Evolutionary conservation across 2,888 invertebrate genomes (phyloP), one percentile per base, ranked within the genome.

Genomic region (Diloba caeruleocephala): DNA sequence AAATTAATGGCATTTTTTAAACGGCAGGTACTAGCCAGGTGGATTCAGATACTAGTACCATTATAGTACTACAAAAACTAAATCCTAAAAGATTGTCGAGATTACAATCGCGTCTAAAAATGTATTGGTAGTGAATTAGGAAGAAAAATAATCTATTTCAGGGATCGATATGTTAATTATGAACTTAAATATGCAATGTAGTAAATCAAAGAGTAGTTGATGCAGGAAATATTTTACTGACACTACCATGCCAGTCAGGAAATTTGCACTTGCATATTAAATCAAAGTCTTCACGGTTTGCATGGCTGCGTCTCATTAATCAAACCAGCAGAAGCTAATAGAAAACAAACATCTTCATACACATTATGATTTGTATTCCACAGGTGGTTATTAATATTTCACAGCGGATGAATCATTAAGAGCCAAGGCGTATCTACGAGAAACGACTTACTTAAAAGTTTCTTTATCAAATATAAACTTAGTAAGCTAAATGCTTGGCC

Each of bases 401-500:
- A 53, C 23, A 31, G 43, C 12, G 14, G 42, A 49, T 57, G 57
- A 61, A 71, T 60, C 55, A 62, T 66, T 58, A 56, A 34, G 25
- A 52, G 59, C 56, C 48, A 48, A 67, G 58, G 62, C 51, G 57
- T 65, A 75, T 70, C 62, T 56, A 54, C 26, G 2, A 31, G 45
- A 52, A 63, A 63, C 39, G 49, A 29, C 14, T 33, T 56, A 82
- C 71, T 78, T 69, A 57, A 74, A 78, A 81, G 57, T 80, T 82
- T 71, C 73, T 79, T 81, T 82, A 85, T 77, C 78, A 77, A 76
- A 81, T 77, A 71, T 49, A 83, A 85, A 84, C 76, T 84, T 81
- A 46, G 68, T 54, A 65, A 60, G 71, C 71, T 67, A 76, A 75
- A 72, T 81, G 83, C 70, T 81, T 76, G 42, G 41, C 19, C 42